Evolutionary conservation across 2,797 vertebrate species (phyloP).

Genomic region (Mionectes olivaceus): DNA sequence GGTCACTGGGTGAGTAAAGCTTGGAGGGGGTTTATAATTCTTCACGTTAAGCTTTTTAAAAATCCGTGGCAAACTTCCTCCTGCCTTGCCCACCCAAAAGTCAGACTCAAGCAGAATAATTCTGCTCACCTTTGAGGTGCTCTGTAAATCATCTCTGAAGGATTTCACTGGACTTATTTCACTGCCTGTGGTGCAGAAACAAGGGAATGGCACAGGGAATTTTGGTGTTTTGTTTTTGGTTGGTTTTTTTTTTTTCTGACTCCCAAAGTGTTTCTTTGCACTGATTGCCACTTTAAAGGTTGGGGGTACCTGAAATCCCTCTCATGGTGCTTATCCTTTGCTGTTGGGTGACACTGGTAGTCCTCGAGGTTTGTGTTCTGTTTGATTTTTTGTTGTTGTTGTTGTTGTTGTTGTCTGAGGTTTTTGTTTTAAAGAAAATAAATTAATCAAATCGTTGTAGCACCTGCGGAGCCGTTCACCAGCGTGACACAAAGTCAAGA

Average conservation of each 20-base stretch:
- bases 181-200: constrained; percentile 12
- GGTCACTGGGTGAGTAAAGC: accelerated
- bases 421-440: constrained; percentile 60
- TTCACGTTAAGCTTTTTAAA: background rate
- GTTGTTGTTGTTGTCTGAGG: background rate
- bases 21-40: background rate
- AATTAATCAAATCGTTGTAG: constrained; percentile 72
- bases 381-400: background rate
- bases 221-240: background rate
- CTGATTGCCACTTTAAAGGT: constrained; percentile 78
- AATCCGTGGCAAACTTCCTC: background rate
- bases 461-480: constrained; percentile 78
- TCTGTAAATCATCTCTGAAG: background rate
- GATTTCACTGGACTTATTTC: background rate
- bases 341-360: constrained; percentile 63
- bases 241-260: background rate
- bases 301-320: constrained; percentile 67
- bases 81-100: background rate
- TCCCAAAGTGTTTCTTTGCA: constrained; percentile 75
- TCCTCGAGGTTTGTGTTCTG: constrained; percentile 50
- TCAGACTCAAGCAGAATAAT: background rate
- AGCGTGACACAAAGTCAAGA: constrained; percentile 77
- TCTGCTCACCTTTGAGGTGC: background rate
- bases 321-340: constrained; percentile 80
- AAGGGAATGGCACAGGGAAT: constrained; percentile 7